Percentiles rank a stretch among this genome's conserved stretches.
These are phyloP conservation scores for Linyphia triangularis DNA, from an alignment of 2,888 invertebrate species.

Conservation along the genomic window DNA sequence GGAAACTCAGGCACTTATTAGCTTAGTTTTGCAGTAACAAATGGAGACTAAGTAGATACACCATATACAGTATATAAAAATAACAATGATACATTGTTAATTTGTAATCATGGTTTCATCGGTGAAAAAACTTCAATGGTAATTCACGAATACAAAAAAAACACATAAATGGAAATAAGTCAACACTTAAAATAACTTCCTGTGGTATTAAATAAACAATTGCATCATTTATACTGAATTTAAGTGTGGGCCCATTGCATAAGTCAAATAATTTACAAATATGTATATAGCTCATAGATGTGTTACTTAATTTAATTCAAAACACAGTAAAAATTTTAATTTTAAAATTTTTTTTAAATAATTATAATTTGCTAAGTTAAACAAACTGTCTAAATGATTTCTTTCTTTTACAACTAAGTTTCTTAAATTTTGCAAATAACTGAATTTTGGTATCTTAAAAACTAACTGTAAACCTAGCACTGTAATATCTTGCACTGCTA, in stretches of 20 bases:
- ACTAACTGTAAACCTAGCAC: too few species aligned
- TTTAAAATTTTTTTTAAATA: too few species aligned
- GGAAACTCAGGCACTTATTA: background rate
- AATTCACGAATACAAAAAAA: background rate
- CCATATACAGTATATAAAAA: background rate
- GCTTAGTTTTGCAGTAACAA: background rate
- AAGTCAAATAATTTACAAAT: too few species aligned
- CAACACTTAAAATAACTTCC: background rate
- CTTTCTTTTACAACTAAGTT: too few species aligned
- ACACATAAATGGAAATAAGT: background rate
- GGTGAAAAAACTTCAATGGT: background rate
- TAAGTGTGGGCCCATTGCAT: too few species aligned
- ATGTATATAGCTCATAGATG: background rate
- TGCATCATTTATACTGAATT: too few species aligned
- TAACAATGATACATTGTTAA: conserved; percentile 3
- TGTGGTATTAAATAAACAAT: background rate
- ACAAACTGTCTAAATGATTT: too few species aligned
- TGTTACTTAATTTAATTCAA: background rate
- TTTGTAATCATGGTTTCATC: background rate
- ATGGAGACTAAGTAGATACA: background rate
- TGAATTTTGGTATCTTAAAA: too few species aligned
- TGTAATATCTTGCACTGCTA: too few species aligned
- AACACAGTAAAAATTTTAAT: too few species aligned
- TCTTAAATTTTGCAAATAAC: too few species aligned
- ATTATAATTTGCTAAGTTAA: too few species aligned